Percentiles rank a stretch among this genome's conserved stretches.
phyloP scores from a whole-genome alignment of 2,888 invertebrate species.

The Nomada fabriciana region DNA sequence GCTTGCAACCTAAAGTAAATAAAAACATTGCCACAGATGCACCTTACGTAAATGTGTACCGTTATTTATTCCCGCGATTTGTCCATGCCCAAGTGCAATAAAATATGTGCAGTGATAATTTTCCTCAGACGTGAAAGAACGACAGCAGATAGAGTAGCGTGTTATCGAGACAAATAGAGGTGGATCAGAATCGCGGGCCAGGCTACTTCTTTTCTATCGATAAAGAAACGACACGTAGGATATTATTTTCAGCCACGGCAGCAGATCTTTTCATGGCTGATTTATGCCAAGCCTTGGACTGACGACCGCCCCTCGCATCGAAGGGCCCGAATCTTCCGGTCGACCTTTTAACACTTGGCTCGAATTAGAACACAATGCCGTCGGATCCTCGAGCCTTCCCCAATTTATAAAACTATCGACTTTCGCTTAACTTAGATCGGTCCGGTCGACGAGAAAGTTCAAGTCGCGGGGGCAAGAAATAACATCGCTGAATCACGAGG shows the following conservation, averaged over 20 bases:
- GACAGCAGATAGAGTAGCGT: conserved; percentile 48
- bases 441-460: background rate
- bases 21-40: background rate
- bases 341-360: conserved; percentile 14
- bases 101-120: conserved; percentile 51
- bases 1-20: background rate
- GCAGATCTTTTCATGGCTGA: conserved; percentile 62
- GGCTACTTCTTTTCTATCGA: conserved; percentile 50
- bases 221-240: conserved; percentile 66
- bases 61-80: conserved; percentile 51
- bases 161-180: conserved; percentile 54
- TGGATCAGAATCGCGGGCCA: background rate
- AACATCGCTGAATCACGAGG: background rate
- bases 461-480: background rate
- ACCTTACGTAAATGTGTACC: background rate
- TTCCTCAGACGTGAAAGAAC: conserved; percentile 38
- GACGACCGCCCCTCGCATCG: conserved; percentile 41
- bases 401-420: conserved; percentile 19
- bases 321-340: background rate
- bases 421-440: conserved; percentile 1
- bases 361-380: conserved; percentile 33
- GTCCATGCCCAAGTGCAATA: conserved; percentile 35
- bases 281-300: conserved; percentile 51
- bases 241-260: conserved; percentile 65
- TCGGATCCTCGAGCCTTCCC: background rate